These are phyloP conservation scores for Alexandromys fortis DNA, from an alignment of 2,113 vertebrate genomes.

Conservation along the genomic window DNA sequence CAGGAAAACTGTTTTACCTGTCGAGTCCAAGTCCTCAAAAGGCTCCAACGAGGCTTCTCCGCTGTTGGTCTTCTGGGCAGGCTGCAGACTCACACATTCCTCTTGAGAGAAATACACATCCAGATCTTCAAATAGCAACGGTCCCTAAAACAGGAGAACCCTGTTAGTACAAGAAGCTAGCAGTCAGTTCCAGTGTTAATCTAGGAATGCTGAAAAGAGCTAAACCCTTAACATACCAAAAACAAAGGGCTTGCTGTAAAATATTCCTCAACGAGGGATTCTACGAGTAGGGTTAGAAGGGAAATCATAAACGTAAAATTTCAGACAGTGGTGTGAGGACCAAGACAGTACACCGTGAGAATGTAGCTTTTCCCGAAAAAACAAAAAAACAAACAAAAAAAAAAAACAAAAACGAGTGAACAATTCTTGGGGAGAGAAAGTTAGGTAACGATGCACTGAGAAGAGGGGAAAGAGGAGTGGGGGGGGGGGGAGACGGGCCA, in stretches of 20 bases:
- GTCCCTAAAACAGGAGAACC: conserved; percentile 59
- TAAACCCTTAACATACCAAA: not conserved
- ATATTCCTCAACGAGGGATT: not conserved
- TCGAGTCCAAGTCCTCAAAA: not conserved
- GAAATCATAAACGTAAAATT: not conserved
- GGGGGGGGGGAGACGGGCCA: not conserved
- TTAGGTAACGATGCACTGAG: not conserved
- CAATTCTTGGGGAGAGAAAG: not conserved
- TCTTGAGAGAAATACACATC: conserved; percentile 74
- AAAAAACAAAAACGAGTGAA: not conserved
- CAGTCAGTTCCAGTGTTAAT: not conserved
- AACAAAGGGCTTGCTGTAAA: not conserved
- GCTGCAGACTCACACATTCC: conserved; percentile 61
- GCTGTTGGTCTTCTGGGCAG: conserved; percentile 6
- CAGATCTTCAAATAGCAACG: conserved; percentile 62
- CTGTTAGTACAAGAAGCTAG: not conserved
- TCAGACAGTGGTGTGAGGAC: not conserved
- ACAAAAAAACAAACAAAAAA: not conserved
- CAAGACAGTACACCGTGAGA: not conserved
- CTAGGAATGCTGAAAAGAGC: not conserved
- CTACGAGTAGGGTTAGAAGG: not conserved
- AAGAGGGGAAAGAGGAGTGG: not conserved
- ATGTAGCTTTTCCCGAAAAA: not conserved
- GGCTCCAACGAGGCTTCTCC: not conserved
- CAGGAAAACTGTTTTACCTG: conserved; percentile 55